Evolutionary conservation across 2,888 invertebrate species (phyloP).

Genomic region (Xestobium rufovillosum): DNA sequence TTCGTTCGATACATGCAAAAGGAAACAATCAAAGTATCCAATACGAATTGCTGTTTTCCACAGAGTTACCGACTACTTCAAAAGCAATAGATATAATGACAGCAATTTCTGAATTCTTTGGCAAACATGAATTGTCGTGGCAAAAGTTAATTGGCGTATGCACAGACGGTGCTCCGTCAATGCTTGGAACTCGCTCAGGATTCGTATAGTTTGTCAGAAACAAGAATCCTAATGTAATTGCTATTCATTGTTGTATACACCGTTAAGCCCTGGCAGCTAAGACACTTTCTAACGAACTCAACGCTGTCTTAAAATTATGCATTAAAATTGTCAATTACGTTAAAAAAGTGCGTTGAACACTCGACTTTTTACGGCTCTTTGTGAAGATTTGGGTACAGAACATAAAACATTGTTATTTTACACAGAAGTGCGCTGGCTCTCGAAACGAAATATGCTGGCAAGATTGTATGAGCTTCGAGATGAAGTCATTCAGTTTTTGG

Average conservation of each 20-base stretch:
- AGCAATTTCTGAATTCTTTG: constrained; percentile 12
- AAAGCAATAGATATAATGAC: constrained; percentile 18
- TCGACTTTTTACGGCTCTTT: constrained; percentile 3
- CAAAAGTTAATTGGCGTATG: constrained; percentile 11
- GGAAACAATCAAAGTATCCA: constrained; percentile 18
- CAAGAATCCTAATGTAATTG: constrained; percentile 1
- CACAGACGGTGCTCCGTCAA: background rate
- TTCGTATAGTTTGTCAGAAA: constrained; percentile 2
- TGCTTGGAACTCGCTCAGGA: constrained; percentile 2
- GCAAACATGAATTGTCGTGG: constrained; percentile 21
- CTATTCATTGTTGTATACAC: background rate
- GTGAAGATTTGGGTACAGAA: constrained; percentile 5
- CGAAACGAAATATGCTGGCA: constrained; percentile 4
- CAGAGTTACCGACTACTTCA: constrained; percentile 14
- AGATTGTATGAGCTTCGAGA: constrained; percentile 4
- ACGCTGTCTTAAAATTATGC: constrained; percentile 1
- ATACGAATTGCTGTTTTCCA: constrained; percentile 17
- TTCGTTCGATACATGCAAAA: constrained; percentile 24
- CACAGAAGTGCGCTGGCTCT: constrained; percentile 6
- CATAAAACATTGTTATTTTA: constrained; percentile 5
- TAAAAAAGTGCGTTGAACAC: too few species aligned
- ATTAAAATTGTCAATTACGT: constrained; percentile 1
- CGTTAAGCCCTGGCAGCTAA: constrained; percentile 2
- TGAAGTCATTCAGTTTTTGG: constrained; percentile 5
- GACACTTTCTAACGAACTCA: constrained; percentile 1